A percentile compares a stretch with the other conserved stretches of the same genome.
Evolutionary conservation across 2,888 invertebrate genomes (phyloP).

Genomic region (Tiliacea aurago): DNA sequence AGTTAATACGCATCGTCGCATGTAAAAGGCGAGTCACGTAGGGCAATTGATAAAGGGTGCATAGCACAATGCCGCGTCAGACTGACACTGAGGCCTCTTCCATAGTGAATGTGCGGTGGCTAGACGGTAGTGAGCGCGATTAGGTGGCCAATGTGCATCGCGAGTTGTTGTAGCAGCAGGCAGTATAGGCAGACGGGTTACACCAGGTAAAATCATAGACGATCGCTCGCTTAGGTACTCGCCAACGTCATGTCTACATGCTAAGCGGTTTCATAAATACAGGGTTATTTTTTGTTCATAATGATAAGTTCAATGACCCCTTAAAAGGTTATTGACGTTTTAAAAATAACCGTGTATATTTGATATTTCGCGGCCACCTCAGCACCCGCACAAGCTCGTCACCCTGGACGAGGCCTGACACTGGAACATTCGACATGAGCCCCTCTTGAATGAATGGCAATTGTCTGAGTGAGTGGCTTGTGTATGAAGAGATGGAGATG

Average conservation of each 20-base stretch:
- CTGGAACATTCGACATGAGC: constrained; percentile 63
- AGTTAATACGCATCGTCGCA: constrained; percentile 59
- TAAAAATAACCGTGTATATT: too few species aligned
- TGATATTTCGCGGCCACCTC: too few species aligned
- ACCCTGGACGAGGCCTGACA: constrained; percentile 11
- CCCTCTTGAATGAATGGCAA: constrained; percentile 58
- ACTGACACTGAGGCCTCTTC: constrained; percentile 48
- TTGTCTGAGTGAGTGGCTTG: constrained; percentile 48
- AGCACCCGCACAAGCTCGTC: neutral
- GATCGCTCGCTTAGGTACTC: neutral
- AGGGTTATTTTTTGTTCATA: too few species aligned
- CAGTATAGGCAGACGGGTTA: neutral
- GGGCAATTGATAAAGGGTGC: constrained; percentile 64
- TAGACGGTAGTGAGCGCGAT: neutral
- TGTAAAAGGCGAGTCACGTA: constrained; percentile 64
- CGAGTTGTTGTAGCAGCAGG: neutral
- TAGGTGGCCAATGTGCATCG: neutral
- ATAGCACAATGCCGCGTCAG: constrained; percentile 45
- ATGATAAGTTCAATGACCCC: too few species aligned
- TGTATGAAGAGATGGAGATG: constrained; percentile 21
- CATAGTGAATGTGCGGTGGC: neutral
- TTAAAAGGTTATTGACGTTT: too few species aligned
- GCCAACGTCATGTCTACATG: too few species aligned
- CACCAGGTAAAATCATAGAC: neutral
- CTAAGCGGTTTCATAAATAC: too few species aligned